Base-by-base conservation (phyloP, 2,888 invertebrate genomes). In the Parnassius smintheus region DNA sequence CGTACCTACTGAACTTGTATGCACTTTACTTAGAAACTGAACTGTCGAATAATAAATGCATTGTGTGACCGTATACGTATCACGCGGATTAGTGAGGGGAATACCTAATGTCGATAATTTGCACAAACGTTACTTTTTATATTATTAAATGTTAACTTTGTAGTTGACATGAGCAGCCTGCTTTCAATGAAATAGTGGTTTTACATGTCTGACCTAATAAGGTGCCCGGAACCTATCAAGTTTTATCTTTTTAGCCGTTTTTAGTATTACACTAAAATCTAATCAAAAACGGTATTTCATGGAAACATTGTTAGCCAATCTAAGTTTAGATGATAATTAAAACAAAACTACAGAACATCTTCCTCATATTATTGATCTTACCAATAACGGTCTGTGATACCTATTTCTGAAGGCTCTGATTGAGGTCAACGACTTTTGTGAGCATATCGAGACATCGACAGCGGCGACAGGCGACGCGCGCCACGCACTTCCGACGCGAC, bases 401-500 rank as follows among this genome's bases (percentile, higher is more conserved):
- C 70, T 72, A 79, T 78, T 83, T 85, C 85, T 83, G 81, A 81
- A 80, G 85, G 83, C 84, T 80, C 81, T 82, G 83, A 86, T 86
- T 82, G 86, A 83, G 91, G 88, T 90, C 89, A 80, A 76, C 81
- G 91, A 85, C 90, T 82, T 77, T 75, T 76, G 76, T 77, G 80
- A 75, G 86, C 86, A 82, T 90, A 89, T 88, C 89, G 87, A 85
- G 77, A 85, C 81, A 86, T 87, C 86, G 83, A 78, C 77, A 80
- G 64, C 65, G 70, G 72, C 71, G 69, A 70, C 72, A 71, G 80
- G 79, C 78, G 80, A 78, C 82, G 83, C 87, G 84, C 86, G 83
- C 85, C 84, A 85, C 83, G 85, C 87, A 91, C 90, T 91, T 91
- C 91, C 91, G 91, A 91, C 88, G 88, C 86, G 90, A 90, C 91